A percentile compares a stretch with the other conserved stretches of the same genome.
phyloP scores from a whole-genome alignment of 1,140 invertebrate genomes.

The Eufriesea mexicana region DNA sequence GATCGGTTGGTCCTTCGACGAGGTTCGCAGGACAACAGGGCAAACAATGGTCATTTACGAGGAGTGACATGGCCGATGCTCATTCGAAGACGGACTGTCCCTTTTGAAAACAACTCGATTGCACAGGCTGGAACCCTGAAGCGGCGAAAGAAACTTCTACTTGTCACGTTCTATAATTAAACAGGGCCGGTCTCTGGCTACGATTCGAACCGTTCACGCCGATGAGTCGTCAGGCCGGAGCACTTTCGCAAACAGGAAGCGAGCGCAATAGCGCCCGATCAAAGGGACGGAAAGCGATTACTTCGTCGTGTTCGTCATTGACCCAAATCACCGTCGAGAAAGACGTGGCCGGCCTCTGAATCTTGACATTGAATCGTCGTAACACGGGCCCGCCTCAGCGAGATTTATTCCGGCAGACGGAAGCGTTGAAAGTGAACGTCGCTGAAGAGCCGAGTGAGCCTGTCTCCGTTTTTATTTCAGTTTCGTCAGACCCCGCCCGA shows the following conservation, averaged over 20 bases:
- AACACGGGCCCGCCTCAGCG: background rate
- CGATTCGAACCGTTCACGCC: background rate
- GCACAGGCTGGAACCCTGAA: too few relatives aligned
- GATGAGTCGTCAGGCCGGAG: background rate
- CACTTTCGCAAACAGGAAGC: conserved; percentile 44
- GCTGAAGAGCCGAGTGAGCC: too few relatives aligned
- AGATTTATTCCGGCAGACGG: conserved; percentile 17
- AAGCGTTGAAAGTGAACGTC: conserved; percentile 5
- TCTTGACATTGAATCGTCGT: conserved; percentile 51
- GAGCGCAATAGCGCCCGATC: conserved; percentile 1
- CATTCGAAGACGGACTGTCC: background rate
- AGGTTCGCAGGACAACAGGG: background rate
- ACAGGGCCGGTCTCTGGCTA: background rate
- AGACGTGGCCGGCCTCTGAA: conserved; percentile 27
- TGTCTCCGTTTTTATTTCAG: too few relatives aligned
- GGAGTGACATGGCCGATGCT: background rate
- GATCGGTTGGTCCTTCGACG: background rate
- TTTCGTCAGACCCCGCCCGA: background rate
- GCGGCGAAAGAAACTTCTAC: background rate
- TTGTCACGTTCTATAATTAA: conserved; percentile 25
- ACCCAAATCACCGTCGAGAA: conserved; percentile 37
- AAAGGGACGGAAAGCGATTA: conserved; percentile 50
- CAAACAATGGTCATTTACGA: background rate
- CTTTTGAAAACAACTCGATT: background rate
- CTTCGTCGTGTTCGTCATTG: conserved; percentile 48